Conservation (phyloP, 2,797 vertebrate genomes). For the Hoplostethus mediterraneus region DNA sequence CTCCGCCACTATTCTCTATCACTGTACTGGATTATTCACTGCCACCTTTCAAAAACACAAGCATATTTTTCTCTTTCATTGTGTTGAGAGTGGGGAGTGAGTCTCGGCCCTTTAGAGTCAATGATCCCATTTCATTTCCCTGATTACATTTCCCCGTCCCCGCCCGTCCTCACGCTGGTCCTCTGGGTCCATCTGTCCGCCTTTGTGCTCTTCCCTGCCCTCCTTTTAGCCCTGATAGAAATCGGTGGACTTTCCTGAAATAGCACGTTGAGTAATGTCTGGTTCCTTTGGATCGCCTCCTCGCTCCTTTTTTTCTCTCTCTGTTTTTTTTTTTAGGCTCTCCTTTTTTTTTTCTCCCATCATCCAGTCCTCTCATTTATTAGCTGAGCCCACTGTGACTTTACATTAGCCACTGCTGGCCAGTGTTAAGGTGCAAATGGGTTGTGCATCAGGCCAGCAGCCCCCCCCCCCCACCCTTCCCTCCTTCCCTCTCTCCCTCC, state of each 20-base stretch:
- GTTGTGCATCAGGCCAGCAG: constrained; percentile 30
- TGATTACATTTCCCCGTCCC: not conserved
- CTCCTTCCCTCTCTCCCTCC: not conserved
- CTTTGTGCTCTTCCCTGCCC: constrained; percentile 57
- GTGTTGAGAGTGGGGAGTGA: not conserved
- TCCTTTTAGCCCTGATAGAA: constrained; percentile 59
- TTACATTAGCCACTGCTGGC: constrained; percentile 48
- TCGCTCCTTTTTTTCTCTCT: constrained; percentile 31
- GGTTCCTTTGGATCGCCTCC: constrained; percentile 71
- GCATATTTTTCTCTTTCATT: not conserved
- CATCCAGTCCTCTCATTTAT: constrained; percentile 58
- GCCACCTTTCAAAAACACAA: not conserved
- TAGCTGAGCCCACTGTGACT: constrained; percentile 45
- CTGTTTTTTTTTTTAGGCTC: constrained; percentile 6
- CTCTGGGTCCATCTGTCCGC: constrained; percentile 52
- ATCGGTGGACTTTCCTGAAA: constrained; percentile 72
- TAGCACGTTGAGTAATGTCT: constrained; percentile 84
- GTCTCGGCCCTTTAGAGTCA: not conserved
- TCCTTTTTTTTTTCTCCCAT: constrained; percentile 17
- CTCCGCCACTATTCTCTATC: not conserved
- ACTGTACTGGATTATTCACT: constrained; percentile 11
- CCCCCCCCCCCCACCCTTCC: constrained; percentile 37
- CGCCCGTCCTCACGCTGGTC: not conserved
- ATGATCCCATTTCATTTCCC: constrained; percentile 13
- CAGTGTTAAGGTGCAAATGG: constrained; percentile 58